Evolutionary conservation across 2,888 invertebrate genomes (phyloP), one percentile per base, ranked within the genome.

Genomic region (Spisula subtruncata): DNA sequence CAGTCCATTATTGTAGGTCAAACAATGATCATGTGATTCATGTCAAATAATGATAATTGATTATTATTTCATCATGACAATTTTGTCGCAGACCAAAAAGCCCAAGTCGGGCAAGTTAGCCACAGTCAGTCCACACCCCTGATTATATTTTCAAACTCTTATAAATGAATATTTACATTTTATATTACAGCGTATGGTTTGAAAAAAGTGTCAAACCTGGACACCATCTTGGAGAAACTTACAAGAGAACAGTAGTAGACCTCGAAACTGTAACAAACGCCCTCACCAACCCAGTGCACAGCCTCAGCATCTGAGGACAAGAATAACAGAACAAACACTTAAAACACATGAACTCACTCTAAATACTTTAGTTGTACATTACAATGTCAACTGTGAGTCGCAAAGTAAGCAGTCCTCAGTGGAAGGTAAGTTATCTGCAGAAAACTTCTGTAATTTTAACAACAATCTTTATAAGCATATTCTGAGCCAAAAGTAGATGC

Each of bases 341-440:
- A 81, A 41, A 86, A 79, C 75, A 84, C 85, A 90, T 86, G 87
- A 79, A 75, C 81, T 79, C 85, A 83, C 60, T 56, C 66, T 16
- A 87, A 20, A 29, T 71, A n/a, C 54, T 83, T 35, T 81, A 56
- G 85, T 88, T 84, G 85, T 87, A 88, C 85, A 41, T 41, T 41
- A 90, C 91, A 89, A 93, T 92, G 93, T 94, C 94, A 91, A 92
- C 94, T 88, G 92, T 93, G 66, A 93, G 93, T 83, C 91, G 93
- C 56, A 95, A 95, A 93, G 95, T 96, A 95, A 96, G 96, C 94
- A 97, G 96, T 96, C 96, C 97, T 96, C 97, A 97, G 96, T 97
- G 97, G 96, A 97, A 97, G 96, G 97, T 96, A 93, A 92, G 75
- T 66, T 25, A 4, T 66, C n/a, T 25, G 60, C n/a, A 16, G 51